Base-by-base conservation (phyloP, 2,888 invertebrate species). In the Tetanocera ferruginea region DNA sequence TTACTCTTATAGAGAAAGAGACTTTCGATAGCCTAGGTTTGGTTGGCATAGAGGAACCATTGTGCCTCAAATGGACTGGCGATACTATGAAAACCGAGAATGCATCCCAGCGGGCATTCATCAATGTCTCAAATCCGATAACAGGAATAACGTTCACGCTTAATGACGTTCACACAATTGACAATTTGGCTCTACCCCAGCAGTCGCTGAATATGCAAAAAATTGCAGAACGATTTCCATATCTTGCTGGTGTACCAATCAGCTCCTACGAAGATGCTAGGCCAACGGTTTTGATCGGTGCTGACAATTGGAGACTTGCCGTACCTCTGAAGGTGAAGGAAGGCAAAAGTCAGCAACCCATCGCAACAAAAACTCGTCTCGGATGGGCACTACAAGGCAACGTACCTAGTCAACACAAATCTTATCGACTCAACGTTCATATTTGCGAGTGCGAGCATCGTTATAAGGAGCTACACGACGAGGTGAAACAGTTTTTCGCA, bases 381-480 rank as follows among this genome's bases (percentile, higher is more conserved):
- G 55, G 66, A 1, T 72, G 72, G 72, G 28, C 60, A 5, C 11
- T 77, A 14, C 74, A 74, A 31, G 66, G 77, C 9, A 60, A n/a
- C n/a, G n/a, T 5, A 8, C 14, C 49, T 49, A 49, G 14, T 9
- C 6, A 49, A 9, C 8, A 6, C 8, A 6, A 49, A 49, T 14
- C 6, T 9, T 49, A 9, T 49, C 37, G 69, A 14, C 5, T 78
- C 3, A 78, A 78, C 51, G 6, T 77, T 0, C 73, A 77, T 23
- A 17, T 23, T 3, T 80, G 80, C 9, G 78, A 80, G 9, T 79
- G 79, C 8, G 71, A 67, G 37, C 34, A 57, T 51, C 43, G 49
- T 17, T 76, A 77, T 11, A 64, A 74, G 3, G 71, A 78, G 23
- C 72, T 80, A 5, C 76, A 79, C n/a, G 75, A 80, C n/a, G 60